phyloP scores from a whole-genome alignment of 1,140 invertebrate species.

The Trypoxylus dichotomus region DNA sequence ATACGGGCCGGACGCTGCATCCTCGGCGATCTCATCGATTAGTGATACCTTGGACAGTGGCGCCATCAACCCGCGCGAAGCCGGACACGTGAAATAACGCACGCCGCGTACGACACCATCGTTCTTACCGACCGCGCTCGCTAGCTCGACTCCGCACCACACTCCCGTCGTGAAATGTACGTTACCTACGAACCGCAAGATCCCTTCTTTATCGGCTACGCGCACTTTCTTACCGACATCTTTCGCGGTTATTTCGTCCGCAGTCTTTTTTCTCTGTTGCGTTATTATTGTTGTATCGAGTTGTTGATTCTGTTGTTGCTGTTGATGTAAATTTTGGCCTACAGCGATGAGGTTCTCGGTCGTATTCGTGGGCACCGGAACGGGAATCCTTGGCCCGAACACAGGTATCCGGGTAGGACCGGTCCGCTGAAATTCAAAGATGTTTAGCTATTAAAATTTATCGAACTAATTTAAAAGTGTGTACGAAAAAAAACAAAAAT shows the following conservation, averaged over 20 bases:
- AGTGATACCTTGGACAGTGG: slow-evolving; percentile 54
- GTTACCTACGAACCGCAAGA: slow-evolving; percentile 60
- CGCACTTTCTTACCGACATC: slow-evolving; percentile 59
- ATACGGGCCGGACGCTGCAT: slow-evolving; percentile 58
- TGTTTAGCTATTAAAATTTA: not conserved
- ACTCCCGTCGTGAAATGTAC: slow-evolving; percentile 61
- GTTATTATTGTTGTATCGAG: not conserved
- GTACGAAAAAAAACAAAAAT: not conserved
- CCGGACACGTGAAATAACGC: slow-evolving; percentile 58
- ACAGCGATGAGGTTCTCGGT: slow-evolving; percentile 19
- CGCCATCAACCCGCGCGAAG: slow-evolving; percentile 57
- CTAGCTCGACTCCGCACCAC: slow-evolving; percentile 68
- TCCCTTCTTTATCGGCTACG: slow-evolving; percentile 57
- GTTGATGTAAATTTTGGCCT: not conserved
- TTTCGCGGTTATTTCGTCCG: slow-evolving; percentile 39
- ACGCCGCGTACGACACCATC: slow-evolving; percentile 64
- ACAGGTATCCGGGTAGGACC: slow-evolving; percentile 44
- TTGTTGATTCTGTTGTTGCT: slow-evolving; percentile 1
- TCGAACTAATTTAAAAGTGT: not conserved
- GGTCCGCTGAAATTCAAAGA: slow-evolving; percentile 31
- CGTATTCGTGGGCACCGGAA: slow-evolving; percentile 34
- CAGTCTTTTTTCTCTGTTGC: not conserved
- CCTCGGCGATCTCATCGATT: slow-evolving; percentile 38
- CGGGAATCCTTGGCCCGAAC: slow-evolving; percentile 44
- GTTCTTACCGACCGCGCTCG: slow-evolving; percentile 62